Conservation (phyloP, 2,113 vertebrate species). For the Empidonax alnorum region DNA sequence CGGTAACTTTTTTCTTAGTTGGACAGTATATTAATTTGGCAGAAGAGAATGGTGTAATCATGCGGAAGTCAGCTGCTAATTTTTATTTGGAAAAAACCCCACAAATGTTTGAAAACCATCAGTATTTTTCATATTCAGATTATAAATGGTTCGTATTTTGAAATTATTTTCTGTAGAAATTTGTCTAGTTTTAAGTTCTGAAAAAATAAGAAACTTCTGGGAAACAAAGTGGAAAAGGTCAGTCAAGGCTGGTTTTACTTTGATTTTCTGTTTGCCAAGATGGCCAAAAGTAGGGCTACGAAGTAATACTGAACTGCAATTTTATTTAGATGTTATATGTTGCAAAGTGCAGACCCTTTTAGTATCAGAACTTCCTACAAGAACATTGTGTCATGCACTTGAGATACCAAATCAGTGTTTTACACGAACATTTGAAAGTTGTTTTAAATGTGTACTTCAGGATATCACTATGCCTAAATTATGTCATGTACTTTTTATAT, state of each 20-base stretch:
- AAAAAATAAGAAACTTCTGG: neutral
- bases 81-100: neutral
- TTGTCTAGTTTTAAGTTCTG: neutral
- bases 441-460: neutral
- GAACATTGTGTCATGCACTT: neutral
- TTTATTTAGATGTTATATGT: neutral
- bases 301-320: neutral
- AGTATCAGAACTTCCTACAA: neutral
- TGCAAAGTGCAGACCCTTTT: neutral
- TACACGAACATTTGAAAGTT: neutral
- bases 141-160: neutral
- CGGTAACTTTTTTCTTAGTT: neutral
- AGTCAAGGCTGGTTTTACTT: neutral
- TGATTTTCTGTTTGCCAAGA: neutral
- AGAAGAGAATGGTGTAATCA: neutral
- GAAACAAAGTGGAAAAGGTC: neutral
- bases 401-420: neutral
- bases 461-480: neutral
- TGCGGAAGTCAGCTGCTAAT: neutral
- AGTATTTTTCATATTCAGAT: neutral
- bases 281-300: neutral
- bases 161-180: neutral
- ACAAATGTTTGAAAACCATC: neutral
- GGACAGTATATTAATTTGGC: neutral
- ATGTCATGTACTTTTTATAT: neutral